Percentiles rank a stretch among this genome's conserved stretches.
These are phyloP conservation scores for Polydesmus complanatus DNA, from an alignment of 2,888 invertebrate species.

Conservation along the genomic window DNA sequence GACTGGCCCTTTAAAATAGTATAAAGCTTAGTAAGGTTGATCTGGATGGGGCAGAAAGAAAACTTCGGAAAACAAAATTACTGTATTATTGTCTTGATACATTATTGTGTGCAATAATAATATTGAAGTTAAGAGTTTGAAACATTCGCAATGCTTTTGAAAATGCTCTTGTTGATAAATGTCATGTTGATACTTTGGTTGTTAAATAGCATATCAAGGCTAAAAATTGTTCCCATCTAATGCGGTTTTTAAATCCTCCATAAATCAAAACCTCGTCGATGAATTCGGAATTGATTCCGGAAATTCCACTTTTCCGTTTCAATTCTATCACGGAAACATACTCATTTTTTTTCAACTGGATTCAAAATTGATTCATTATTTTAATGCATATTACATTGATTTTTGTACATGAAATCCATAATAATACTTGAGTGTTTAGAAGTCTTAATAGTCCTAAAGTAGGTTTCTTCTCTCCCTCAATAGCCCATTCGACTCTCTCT, in stretches of 20 bases:
- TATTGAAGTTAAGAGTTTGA: too few relatives aligned
- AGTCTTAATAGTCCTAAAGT: conserved; percentile 67
- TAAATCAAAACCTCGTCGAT: too few relatives aligned
- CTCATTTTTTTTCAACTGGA: not conserved
- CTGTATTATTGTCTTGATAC: too few relatives aligned
- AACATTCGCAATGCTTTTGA: too few relatives aligned
- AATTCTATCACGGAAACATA: not conserved
- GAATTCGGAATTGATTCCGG: not conserved
- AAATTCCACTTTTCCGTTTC: not conserved
- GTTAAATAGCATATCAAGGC: not conserved
- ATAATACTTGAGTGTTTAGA: conserved; percentile 54
- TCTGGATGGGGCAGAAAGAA: too few relatives aligned
- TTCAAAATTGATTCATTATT: not conserved
- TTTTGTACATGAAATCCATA: not conserved
- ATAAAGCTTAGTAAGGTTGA: too few relatives aligned
- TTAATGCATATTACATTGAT: not conserved
- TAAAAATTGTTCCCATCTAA: not conserved
- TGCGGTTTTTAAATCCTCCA: not conserved
- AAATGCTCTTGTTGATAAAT: too few relatives aligned
- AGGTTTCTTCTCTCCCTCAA: conserved; percentile 53
- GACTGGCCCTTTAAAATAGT: too few relatives aligned
- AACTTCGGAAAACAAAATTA: too few relatives aligned
- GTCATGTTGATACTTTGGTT: not conserved
- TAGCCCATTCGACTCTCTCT: conserved; percentile 56
- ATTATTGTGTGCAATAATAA: too few relatives aligned